Percentiles rank a stretch among this genome's conserved stretches.
phyloP scores from a whole-genome alignment of 2,113 vertebrate species.

The Cairina moschata region DNA sequence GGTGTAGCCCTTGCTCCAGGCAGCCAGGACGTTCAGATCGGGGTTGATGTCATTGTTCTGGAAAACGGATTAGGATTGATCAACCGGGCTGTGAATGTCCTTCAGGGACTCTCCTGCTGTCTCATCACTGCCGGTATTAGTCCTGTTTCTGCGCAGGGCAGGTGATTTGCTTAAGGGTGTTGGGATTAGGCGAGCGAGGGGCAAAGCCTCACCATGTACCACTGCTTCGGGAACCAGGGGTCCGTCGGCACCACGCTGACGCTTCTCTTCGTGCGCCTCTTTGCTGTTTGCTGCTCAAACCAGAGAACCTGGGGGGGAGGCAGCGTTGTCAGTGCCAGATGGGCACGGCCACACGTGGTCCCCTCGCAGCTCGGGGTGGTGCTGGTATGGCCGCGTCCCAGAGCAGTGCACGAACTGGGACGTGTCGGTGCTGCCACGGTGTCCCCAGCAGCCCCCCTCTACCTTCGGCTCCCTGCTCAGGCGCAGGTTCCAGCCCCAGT shows the following conservation, averaged over 20 bases:
- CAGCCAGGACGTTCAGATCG: conserved; percentile 90
- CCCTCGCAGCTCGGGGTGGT: too few species aligned
- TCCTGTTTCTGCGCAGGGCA: accelerated
- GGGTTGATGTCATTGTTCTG: conserved; percentile 85
- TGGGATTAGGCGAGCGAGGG: neutral
- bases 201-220: conserved; percentile 79
- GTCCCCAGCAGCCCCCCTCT: neutral
- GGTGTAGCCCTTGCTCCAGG: conserved; percentile 91
- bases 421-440: too few species aligned
- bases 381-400: too few species aligned
- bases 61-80: neutral
- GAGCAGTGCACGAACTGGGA: neutral
- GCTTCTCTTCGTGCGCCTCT: conserved; percentile 56
- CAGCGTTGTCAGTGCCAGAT: accelerated
- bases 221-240: conserved; percentile 80
- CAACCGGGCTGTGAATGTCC: neutral
- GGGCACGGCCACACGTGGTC: too few species aligned
- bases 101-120: neutral
- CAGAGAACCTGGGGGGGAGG: conserved; percentile 73
- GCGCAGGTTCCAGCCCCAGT: conserved; percentile 72
- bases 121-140: neutral
- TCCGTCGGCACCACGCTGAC: conserved; percentile 56
- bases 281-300: conserved; percentile 79
- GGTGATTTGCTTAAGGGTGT: neutral
- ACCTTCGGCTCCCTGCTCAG: conserved; percentile 78